Evolutionary conservation across 2,888 invertebrate species (phyloP).

Genomic region (Drosophila barbarae): DNA sequence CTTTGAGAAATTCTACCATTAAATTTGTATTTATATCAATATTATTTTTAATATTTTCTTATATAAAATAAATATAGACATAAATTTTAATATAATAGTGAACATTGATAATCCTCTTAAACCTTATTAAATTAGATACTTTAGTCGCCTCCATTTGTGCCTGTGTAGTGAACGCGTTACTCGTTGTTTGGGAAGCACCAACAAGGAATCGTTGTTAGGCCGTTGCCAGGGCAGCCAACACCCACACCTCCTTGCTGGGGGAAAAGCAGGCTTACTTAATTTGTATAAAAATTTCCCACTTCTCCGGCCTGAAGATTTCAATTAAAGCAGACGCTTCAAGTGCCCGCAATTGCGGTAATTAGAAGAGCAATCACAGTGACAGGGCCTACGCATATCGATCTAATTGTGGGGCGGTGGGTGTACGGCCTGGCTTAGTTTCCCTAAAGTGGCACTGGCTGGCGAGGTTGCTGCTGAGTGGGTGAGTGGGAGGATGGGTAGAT

Average conservation of each 20-base stretch:
- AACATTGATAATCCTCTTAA: background rate
- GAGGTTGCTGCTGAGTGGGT: background rate
- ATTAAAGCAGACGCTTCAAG: slow-evolving; percentile 40
- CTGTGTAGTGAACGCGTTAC: slow-evolving; percentile 16
- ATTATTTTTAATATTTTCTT: background rate
- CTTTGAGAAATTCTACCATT: background rate
- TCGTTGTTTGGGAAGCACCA: slow-evolving; percentile 62
- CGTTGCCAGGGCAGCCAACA: slow-evolving; percentile 57
- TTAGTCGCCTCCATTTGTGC: background rate
- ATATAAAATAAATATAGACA: background rate
- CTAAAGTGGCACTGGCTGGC: background rate
- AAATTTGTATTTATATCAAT: too few species aligned
- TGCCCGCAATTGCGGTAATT: slow-evolving; percentile 42
- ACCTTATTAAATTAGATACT: background rate
- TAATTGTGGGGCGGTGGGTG: slow-evolving; percentile 18
- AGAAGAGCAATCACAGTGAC: slow-evolving; percentile 39
- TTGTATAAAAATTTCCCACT: slow-evolving; percentile 18
- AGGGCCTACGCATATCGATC: slow-evolving; percentile 54
- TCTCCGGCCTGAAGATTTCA: slow-evolving; percentile 33
- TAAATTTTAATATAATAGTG: background rate
- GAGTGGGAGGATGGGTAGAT: background rate
- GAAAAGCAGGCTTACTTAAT: slow-evolving; percentile 25
- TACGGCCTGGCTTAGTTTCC: slow-evolving; percentile 12
- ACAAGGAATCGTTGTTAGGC: slow-evolving; percentile 64
- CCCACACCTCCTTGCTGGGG: slow-evolving; percentile 5